These are phyloP conservation scores for Zingel zingel DNA, from an alignment of 2,113 vertebrate species.

Conservation along the genomic window DNA sequence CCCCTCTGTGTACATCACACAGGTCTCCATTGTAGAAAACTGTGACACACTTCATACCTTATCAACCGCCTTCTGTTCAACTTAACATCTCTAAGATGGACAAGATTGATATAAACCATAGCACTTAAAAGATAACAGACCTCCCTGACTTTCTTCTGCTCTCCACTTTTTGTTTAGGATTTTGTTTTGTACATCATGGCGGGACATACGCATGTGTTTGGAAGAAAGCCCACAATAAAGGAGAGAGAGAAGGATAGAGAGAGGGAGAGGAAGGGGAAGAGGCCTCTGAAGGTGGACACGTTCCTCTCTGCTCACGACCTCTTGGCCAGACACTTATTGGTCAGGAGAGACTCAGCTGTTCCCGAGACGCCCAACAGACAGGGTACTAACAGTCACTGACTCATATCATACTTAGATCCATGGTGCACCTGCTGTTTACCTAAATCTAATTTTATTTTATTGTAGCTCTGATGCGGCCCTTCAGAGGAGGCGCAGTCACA, in stretches of 20 bases:
- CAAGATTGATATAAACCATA: conserved; percentile 58
- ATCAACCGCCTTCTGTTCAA: conserved; percentile 70
- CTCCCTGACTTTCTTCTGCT: conserved; percentile 67
- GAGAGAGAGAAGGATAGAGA: conserved; percentile 86
- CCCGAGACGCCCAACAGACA: conserved; percentile 77
- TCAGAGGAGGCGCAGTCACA: conserved; percentile 89
- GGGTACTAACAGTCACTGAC: conserved; percentile 68
- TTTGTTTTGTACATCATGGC: conserved; percentile 95
- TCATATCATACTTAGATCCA: background rate
- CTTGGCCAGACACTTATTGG: conserved; percentile 89
- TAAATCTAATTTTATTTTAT: background rate
- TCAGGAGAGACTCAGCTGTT: conserved; percentile 84
- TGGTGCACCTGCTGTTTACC: background rate
- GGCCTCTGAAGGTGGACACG: conserved; percentile 89
- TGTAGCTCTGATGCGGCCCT: conserved; percentile 87
- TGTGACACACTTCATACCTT: conserved; percentile 83
- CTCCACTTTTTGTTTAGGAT: conserved; percentile 82
- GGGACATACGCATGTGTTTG: conserved; percentile 90
- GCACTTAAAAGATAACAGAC: conserved; percentile 77
- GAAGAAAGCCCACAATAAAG: conserved; percentile 85
- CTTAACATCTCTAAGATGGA: conserved; percentile 69
- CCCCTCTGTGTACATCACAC: conserved; percentile 80
- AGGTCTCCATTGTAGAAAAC: conserved; percentile 81
- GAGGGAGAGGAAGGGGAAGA: conserved; percentile 84
- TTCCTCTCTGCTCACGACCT: conserved; percentile 92